Evolutionary conservation across 2,888 invertebrate genomes (phyloP), one percentile per base, ranked within the genome.

Genomic region (Digitonthophagus gazella): DNA sequence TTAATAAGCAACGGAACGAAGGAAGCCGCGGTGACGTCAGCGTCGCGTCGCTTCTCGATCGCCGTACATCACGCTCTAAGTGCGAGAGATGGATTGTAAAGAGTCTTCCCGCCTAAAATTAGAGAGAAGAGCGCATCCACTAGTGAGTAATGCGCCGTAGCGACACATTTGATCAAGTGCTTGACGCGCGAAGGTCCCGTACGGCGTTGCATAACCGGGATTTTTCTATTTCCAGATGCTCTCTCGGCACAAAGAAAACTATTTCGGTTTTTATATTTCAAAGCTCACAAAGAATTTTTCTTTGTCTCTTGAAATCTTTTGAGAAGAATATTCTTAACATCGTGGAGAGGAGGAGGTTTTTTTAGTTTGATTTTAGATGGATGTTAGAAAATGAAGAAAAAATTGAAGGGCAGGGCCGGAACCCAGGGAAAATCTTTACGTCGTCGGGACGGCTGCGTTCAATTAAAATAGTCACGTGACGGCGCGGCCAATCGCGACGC

Each of bases 401-500:
- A 44, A 44, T 44, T 44, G 6, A 44, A 44, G 3, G 11, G 11
- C 3, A 44, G 28, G 11, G 1, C 2, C 1, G 28, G 28, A 44
- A 44, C 28, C 11, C 8, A 44, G 28, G 6, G 28, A 44, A 44
- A 44, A 44, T 44, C 28, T 44, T 44, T 44, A 44, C n/a, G n/a
- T n/a, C n/a, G n/a, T n/a, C n/a, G n/a, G n/a, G 57, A 57, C 61
- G 61, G 61, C 16, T 18, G n/a, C 61, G 61, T 77, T 76, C 75
- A 76, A 77, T 77, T 76, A 76, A 75, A 73, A 71, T 68, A 69
- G 69, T 73, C 72, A 72, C 71, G 71, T 73, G 72, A 71, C 64
- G 66, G 58, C 71, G 61, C 75, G 73, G 73, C 82, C 82, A 82
- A 82, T 82, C 68, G 78, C 72, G 71, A 71, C 68, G 67, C 71